Conservation (phyloP, 2,113 vertebrate genomes). For the Eolophus roseicapilla region DNA sequence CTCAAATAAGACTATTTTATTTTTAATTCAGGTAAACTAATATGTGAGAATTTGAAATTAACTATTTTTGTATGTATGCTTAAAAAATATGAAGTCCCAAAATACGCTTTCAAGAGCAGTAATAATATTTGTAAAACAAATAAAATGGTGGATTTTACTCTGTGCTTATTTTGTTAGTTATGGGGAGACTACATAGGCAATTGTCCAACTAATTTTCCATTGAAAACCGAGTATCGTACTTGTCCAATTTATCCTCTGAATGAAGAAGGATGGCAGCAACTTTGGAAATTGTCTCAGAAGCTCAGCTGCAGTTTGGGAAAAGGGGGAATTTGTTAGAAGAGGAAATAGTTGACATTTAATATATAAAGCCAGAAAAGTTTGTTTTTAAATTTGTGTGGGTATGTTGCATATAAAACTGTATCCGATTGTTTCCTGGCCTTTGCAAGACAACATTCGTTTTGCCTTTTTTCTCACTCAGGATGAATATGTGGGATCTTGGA, state of each 20-base stretch:
- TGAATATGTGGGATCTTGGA: background rate
- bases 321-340: background rate
- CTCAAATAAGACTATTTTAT: background rate
- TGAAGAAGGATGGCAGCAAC: background rate
- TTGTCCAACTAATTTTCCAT: background rate
- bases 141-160: background rate
- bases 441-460: background rate
- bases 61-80: background rate
- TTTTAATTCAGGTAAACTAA: background rate
- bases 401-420: background rate
- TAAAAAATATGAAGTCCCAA: background rate
- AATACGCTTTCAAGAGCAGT: background rate
- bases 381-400: background rate
- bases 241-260: background rate
- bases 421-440: background rate
- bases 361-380: background rate
- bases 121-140: background rate
- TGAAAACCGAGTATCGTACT: background rate
- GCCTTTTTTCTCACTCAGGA: background rate
- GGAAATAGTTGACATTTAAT: background rate
- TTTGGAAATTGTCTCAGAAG: background rate
- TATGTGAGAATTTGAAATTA: background rate
- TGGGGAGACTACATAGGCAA: background rate
- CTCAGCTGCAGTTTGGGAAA: background rate
- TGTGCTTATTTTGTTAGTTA: background rate